Conservation (phyloP, 2,113 vertebrate species). For the Muntiacus reevesi region DNA sequence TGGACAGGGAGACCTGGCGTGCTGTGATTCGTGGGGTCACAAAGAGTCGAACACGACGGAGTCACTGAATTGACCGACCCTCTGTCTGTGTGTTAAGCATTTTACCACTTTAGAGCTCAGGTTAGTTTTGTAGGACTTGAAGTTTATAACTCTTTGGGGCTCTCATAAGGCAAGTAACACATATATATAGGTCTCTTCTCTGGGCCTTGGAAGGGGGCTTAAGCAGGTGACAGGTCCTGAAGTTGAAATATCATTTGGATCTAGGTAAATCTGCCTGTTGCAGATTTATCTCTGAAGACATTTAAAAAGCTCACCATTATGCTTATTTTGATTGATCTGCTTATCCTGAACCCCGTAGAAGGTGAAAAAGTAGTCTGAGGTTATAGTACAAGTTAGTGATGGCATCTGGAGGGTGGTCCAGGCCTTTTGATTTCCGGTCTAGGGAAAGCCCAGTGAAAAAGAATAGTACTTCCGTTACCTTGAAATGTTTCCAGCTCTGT, state of each 20-base stretch:
- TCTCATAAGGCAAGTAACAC: not conserved
- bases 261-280: not conserved
- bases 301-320: not conserved
- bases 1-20: too few species aligned
- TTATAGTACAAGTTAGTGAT: not conserved
- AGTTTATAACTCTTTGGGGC: not conserved
- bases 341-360: not conserved
- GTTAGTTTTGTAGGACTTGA: not conserved
- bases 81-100: not conserved
- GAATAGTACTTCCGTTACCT: not conserved
- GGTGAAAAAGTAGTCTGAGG: not conserved
- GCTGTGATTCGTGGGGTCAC: too few species aligned
- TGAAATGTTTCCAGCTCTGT: slow-evolving; percentile 10
- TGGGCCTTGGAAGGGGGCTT: not conserved
- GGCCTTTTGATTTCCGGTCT: not conserved
- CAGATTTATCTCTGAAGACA: not conserved
- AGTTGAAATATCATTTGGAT: not conserved
- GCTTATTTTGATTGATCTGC: not conserved
- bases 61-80: too few species aligned
- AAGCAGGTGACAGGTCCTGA: not conserved
- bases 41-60: too few species aligned
- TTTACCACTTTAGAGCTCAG: not conserved
- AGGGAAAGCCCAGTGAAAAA: not conserved
- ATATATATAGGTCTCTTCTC: not conserved
- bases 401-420: not conserved